Evolutionary conservation across 2,888 invertebrate genomes (phyloP).

Genomic region (Nebria brevicollis): DNA sequence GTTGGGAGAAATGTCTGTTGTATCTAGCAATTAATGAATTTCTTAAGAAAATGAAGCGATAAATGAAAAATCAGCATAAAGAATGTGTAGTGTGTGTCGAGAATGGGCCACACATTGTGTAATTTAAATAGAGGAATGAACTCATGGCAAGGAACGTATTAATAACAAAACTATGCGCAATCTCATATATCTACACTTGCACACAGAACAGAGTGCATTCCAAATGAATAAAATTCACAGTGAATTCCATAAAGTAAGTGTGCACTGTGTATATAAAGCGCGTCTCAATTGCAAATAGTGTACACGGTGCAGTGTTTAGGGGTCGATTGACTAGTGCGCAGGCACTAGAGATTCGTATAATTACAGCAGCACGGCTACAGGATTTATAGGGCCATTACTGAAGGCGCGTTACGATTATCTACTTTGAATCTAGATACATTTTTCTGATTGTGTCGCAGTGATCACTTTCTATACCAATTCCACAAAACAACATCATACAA

Average conservation of each 20-base stretch:
- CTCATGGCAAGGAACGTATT: background rate
- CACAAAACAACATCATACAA: background rate
- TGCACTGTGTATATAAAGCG: background rate
- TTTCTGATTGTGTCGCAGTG: slow-evolving; percentile 31
- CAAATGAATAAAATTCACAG: slow-evolving; percentile 11
- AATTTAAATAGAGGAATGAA: background rate
- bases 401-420: slow-evolving; percentile 24
- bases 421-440: slow-evolving; percentile 36
- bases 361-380: slow-evolving; percentile 3
- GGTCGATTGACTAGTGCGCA: background rate
- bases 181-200: background rate
- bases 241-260: background rate
- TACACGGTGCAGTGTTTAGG: background rate
- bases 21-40: background rate
- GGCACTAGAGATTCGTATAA: background rate
- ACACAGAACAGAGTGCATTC: background rate
- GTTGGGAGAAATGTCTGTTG: too few species aligned
- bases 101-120: background rate
- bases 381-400: slow-evolving; percentile 38
- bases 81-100: background rate
- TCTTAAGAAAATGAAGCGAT: background rate
- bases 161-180: slow-evolving; percentile 1
- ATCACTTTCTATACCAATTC: slow-evolving; percentile 13
- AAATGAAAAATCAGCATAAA: too few species aligned
- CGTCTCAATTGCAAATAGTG: slow-evolving; percentile 15